These are phyloP conservation scores for Lepisosteus oculatus DNA, from an alignment of 2,113 vertebrate genomes.

Conservation along the genomic window DNA sequence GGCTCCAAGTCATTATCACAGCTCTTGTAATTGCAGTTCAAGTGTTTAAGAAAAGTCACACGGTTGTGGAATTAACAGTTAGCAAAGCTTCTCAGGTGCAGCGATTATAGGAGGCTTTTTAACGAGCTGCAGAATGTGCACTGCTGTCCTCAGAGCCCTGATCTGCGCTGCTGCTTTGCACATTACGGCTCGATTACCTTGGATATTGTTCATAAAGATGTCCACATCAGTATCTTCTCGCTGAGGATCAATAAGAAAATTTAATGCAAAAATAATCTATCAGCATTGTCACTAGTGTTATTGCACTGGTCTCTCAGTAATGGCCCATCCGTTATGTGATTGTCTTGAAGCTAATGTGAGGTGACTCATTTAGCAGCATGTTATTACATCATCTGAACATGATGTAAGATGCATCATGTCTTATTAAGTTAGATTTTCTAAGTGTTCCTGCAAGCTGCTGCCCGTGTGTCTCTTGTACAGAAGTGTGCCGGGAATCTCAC, in stretches of 20 bases:
- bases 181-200: conserved; percentile 9
- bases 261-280: conserved; percentile 35
- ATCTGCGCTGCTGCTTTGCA: conserved; percentile 17
- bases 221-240: conserved; percentile 24
- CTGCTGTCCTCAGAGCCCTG: conserved; percentile 16
- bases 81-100: conserved; percentile 29
- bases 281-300: conserved; percentile 45
- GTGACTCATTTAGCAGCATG: conserved; percentile 60
- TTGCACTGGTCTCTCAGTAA: conserved; percentile 43
- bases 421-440: conserved; percentile 64
- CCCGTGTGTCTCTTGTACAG: conserved; percentile 24
- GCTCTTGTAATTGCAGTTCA: conserved; percentile 8
- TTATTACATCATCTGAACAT: conserved; percentile 67
- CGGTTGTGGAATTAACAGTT: neutral
- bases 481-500: no score
- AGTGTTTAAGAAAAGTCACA: neutral
- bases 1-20: conserved; percentile 19
- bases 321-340: conserved; percentile 53
- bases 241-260: conserved; percentile 34
- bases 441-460: conserved; percentile 53
- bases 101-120: conserved; percentile 23
- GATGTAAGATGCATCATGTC: conserved; percentile 60
- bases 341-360: conserved; percentile 54
- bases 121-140: conserved; percentile 23
- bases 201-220: conserved; percentile 34